phyloP scores from a whole-genome alignment of 2,888 invertebrate species.

The Molanna angustata region DNA sequence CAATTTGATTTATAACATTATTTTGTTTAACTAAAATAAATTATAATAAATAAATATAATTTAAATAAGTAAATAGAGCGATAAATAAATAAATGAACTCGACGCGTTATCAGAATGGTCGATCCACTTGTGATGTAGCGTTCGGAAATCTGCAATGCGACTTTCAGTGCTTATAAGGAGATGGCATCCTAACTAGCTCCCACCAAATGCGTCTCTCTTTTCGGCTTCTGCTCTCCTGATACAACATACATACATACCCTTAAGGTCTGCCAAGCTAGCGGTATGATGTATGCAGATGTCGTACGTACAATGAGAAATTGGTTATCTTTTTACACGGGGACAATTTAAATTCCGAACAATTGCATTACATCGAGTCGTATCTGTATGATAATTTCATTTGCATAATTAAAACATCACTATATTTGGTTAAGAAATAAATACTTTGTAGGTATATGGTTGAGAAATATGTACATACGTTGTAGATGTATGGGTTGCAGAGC shows the following conservation, averaged over 20 bases:
- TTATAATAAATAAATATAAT: no score
- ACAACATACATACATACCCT: background rate
- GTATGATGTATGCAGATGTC: conserved; percentile 16
- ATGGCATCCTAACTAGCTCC: conserved; percentile 28
- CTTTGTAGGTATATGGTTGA: no score
- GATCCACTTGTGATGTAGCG: background rate
- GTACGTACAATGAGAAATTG: conserved; percentile 17
- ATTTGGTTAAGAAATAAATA: conserved; percentile 2
- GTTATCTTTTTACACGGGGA: background rate
- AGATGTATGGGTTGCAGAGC: no score
- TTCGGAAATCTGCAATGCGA: conserved; percentile 14
- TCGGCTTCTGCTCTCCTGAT: conserved; percentile 5
- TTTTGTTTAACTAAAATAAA: no score
- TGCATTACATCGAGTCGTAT: no score
- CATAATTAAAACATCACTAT: conserved; percentile 13
- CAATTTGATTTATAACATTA: no score
- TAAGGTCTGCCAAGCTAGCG: background rate
- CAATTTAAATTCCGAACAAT: conserved; percentile 15
- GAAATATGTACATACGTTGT: no score
- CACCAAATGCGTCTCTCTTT: conserved; percentile 17
- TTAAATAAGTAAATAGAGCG: no score
- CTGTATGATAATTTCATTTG: no score
- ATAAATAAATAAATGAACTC: background rate
- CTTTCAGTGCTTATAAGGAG: conserved; percentile 25
- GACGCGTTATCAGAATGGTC: background rate